These are phyloP conservation scores for Toxotes chatareus DNA, from an alignment of 2,113 vertebrate genomes.

Conservation along the genomic window DNA sequence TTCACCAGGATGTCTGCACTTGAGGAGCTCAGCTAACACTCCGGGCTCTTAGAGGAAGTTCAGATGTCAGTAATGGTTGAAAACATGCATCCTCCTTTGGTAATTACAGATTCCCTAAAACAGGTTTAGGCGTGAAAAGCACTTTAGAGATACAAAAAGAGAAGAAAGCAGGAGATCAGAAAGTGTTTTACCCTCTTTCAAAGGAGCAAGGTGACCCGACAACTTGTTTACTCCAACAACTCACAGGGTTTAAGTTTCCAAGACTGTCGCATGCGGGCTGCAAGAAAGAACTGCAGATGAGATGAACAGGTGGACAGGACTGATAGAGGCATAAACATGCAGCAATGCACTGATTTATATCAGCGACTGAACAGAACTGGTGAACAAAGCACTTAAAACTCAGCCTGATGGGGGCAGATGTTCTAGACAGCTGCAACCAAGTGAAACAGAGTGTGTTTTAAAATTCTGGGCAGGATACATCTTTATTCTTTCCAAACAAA, in stretches of 20 bases:
- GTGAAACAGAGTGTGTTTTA: not conserved
- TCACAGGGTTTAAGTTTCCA: not conserved
- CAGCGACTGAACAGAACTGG: not conserved
- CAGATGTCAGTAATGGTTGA: slow-evolving; percentile 9
- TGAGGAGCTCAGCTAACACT: not conserved
- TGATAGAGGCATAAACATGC: slow-evolving; percentile 14
- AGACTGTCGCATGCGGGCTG: not conserved
- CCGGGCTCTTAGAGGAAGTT: slow-evolving; percentile 4
- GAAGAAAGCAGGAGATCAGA: too few species aligned
- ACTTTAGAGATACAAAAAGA: not conserved
- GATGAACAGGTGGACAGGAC: not conserved
- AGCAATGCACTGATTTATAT: not conserved
- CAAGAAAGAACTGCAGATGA: not conserved
- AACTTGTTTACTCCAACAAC: slow-evolving; percentile 39
- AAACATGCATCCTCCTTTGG: not conserved
- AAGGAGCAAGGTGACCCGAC: not conserved
- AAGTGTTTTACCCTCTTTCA: too few species aligned
- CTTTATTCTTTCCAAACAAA: not conserved
- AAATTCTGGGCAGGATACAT: not conserved
- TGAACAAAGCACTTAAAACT: not conserved
- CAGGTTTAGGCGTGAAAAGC: slow-evolving; percentile 11
- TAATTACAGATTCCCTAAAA: not conserved
- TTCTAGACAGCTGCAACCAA: not conserved
- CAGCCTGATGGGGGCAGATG: not conserved
- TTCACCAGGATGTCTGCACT: not conserved